These are phyloP conservation scores for Tragelaphus oryx DNA, from an alignment of 2,797 vertebrate species.

Conservation along the genomic window DNA sequence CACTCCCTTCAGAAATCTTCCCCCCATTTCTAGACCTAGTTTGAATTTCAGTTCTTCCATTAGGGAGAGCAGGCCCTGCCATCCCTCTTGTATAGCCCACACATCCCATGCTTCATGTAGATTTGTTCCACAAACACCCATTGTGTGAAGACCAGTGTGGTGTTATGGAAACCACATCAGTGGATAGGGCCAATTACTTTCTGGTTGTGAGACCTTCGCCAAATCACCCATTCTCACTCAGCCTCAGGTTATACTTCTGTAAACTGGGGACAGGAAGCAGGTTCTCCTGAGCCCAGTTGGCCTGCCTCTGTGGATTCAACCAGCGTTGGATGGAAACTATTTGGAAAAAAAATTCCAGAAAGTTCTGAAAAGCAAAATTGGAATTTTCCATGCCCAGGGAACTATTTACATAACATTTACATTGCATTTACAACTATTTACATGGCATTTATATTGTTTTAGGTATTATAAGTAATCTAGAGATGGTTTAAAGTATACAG, in stretches of 20 bases:
- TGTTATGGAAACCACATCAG: accelerated
- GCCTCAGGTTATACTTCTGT: not conserved
- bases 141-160: not conserved
- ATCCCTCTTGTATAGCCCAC: too few species aligned
- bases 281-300: not conserved
- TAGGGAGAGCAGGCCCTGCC: not conserved
- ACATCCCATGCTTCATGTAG: not conserved
- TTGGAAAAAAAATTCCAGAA: not conserved
- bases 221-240: not conserved
- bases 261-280: not conserved
- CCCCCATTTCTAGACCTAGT: accelerated
- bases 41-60: not conserved
- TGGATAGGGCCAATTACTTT: not conserved
- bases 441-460: not conserved
- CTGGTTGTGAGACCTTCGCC: not conserved
- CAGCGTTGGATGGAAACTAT: not conserved
- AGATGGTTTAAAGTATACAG: not conserved
- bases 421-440: not conserved
- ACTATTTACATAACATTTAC: not conserved
- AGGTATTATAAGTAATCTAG: not conserved
- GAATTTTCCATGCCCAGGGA: not conserved
- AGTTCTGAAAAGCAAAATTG: not conserved
- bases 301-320: not conserved
- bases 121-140: not conserved
- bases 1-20: not conserved